Base-by-base conservation (phyloP, 2,888 invertebrate species). In the Caenorhabditis wallacei region DNA sequence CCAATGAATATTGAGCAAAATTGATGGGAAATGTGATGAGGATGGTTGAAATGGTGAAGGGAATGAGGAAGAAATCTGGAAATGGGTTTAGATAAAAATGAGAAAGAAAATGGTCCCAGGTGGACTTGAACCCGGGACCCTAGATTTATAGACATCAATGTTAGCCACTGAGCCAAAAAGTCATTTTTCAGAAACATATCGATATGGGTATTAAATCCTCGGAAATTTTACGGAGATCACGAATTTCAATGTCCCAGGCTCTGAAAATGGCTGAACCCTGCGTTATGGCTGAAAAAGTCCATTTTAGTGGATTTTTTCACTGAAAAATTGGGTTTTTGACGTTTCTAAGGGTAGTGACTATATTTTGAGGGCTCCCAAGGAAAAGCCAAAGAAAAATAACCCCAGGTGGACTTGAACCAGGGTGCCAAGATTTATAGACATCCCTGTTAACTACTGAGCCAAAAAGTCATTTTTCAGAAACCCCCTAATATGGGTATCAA, bases 21-120 rank as follows among this genome's bases (percentile, higher is more conserved):
- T 71, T 71, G 48, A 59, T 20, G 18, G 71, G 59, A 1, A 71
- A 16, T 1, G 71, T 46, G 59, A 71, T 10, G 26, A 22, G 10
- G 24, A 51, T 13, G 0, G 71, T 71, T 35, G 46, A 20, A 30
- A 61, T 7, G 10, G 51, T 18, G 30, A 71, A 59, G 18, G 71
- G 71, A 16, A 71, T 35, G n/a, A 71, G 37, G 51, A 71, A 71
- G 40, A n/a, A 48, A 20, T 16, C 57, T 70, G 43, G 24, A 70
- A 59, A 51, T 2, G 0, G 22, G 16, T 5, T 40, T 40, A 13
- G 30, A 30, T 5, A 30, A 30, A 30, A 30, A 8, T 5, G 30
- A 3, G 8, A 30, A 46, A 30, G 46, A 63, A 40, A 43, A 24
- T 54, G 30, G 2, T 11, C 16, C 40, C 16, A 16, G 40, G 10